Percentiles rank a stretch among this genome's conserved stretches.
Conservation (phyloP, 2,797 vertebrate species). For the Anguilla anguilla region DNA sequence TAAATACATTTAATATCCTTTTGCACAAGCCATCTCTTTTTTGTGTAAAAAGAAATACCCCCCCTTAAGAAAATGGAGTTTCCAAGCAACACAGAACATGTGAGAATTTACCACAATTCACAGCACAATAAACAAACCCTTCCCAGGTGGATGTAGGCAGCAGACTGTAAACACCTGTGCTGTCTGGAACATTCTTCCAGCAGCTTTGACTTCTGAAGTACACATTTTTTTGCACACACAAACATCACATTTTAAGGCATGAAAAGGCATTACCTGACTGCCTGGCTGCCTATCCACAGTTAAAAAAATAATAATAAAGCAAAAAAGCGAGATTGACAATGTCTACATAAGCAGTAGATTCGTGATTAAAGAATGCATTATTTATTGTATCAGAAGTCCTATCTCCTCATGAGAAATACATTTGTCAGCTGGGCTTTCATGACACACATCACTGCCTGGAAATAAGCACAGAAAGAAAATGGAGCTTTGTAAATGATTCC, state of each 20-base stretch:
- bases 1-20: not conserved
- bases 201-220: not conserved
- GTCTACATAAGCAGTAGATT: conserved; percentile 4
- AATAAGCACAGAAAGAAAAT: not conserved
- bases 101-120: not conserved
- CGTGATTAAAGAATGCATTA: conserved; percentile 16
- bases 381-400: conserved; percentile 16
- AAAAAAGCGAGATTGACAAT: not conserved
- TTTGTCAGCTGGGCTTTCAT: not conserved
- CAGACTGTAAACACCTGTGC: not conserved
- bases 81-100: not conserved
- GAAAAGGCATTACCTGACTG: conserved; percentile 64
- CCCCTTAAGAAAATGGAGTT: not conserved
- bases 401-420: conserved; percentile 6
- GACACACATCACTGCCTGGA: conserved; percentile 13
- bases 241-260: conserved; percentile 55
- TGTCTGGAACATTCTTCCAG: conserved; percentile 30
- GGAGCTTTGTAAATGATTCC: not conserved
- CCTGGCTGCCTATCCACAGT: not conserved
- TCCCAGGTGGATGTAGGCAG: not conserved
- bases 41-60: not conserved
- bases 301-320: not conserved
- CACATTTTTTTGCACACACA: conserved; percentile 36
- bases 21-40: not conserved
- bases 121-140: conserved; percentile 9